These are phyloP conservation scores for Nasonovia ribisnigri DNA, from an alignment of 2,888 invertebrate species.

Conservation along the genomic window DNA sequence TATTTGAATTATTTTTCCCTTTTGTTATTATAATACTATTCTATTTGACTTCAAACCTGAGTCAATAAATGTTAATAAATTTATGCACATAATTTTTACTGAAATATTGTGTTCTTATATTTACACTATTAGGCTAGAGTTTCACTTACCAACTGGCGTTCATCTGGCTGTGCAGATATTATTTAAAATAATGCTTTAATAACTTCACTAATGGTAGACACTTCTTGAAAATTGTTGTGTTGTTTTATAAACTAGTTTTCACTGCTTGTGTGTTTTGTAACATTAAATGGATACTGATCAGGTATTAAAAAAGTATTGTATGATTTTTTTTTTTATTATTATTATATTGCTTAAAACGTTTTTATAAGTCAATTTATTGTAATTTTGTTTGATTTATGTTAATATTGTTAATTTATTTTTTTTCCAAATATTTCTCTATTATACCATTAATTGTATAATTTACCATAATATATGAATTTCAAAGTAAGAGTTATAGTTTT, in stretches of 20 bases:
- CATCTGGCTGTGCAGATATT: constrained; percentile 2
- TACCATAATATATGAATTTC: not conserved
- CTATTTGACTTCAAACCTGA: not conserved
- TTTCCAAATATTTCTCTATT: not conserved
- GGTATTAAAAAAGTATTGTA: constrained; percentile 4
- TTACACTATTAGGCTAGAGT: constrained; percentile 33
- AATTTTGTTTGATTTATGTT: not conserved
- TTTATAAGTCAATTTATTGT: not conserved
- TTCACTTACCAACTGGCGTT: constrained; percentile 8
- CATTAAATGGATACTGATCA: not conserved
- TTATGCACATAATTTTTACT: constrained; percentile 37
- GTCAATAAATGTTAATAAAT: not conserved
- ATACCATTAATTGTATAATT: not conserved
- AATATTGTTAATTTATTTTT: not conserved
- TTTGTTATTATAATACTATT: not conserved
- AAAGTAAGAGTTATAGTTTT: not conserved
- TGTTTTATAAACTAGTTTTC: not conserved
- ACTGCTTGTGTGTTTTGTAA: not conserved
- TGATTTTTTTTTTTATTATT: not conserved
- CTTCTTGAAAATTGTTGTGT: not conserved
- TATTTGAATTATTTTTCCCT: not conserved
- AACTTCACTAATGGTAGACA: not conserved
- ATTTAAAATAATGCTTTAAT: constrained; percentile 28
- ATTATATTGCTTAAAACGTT: not conserved
- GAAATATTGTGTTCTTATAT: constrained; percentile 47